A percentile compares a stretch with the other conserved stretches of the same genome.
Conservation (phyloP, 2,113 vertebrate species). For the Argyrosomus japonicus region DNA sequence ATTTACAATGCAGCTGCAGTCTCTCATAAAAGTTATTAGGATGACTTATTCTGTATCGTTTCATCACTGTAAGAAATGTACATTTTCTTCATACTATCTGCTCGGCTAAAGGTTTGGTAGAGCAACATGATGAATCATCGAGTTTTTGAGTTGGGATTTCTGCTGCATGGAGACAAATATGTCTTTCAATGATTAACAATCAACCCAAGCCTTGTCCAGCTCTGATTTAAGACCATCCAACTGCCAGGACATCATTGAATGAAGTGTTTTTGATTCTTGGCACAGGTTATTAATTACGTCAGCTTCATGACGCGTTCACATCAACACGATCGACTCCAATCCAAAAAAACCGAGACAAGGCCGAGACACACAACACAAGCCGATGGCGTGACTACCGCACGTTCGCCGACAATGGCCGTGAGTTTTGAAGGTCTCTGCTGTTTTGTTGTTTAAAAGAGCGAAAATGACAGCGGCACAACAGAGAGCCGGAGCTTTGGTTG, state of each 20-base stretch:
- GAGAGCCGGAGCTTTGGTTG: slow-evolving; percentile 56
- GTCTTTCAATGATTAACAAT: neutral
- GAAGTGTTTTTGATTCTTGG: neutral
- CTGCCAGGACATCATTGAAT: neutral
- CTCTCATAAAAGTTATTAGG: neutral
- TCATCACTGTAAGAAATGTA: neutral
- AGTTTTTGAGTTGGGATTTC: neutral
- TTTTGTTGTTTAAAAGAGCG: slow-evolving; percentile 58
- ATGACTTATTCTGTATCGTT: neutral
- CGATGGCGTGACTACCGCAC: neutral
- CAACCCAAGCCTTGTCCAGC: neutral
- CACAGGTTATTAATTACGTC: slow-evolving; percentile 8
- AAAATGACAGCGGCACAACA: slow-evolving; percentile 71
- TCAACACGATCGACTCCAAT: neutral
- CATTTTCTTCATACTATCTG: neutral
- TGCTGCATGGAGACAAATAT: neutral
- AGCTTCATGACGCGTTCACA: neutral
- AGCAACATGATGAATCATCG: neutral
- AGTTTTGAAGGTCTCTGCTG: slow-evolving; percentile 56
- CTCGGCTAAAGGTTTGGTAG: neutral
- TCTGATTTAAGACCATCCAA: neutral
- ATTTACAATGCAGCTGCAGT: neutral
- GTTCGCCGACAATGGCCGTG: slow-evolving; percentile 49
- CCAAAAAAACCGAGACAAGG: slow-evolving; percentile 8
- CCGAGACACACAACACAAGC: neutral